These are phyloP conservation scores for Andrena marginata DNA, from an alignment of 2,888 invertebrate genomes.

Conservation along the genomic window DNA sequence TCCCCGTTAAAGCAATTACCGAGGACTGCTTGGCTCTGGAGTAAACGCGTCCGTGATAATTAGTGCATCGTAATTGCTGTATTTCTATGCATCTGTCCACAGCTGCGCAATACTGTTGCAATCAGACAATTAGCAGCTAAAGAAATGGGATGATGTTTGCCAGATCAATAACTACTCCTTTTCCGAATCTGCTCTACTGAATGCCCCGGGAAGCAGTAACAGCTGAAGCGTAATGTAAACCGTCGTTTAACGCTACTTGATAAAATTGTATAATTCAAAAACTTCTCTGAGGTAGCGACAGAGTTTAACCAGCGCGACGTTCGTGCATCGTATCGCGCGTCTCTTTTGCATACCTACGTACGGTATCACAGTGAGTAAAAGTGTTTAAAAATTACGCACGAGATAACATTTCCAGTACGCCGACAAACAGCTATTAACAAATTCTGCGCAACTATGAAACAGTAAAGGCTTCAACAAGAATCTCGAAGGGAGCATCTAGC, in stretches of 20 bases:
- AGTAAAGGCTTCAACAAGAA: conserved; percentile 34
- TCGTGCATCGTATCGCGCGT: neutral
- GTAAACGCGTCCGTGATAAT: neutral
- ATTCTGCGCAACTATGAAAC: conserved; percentile 37
- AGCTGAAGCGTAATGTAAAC: neutral
- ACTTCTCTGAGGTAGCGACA: neutral
- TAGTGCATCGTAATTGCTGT: neutral
- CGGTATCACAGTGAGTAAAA: conserved; percentile 2
- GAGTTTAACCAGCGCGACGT: conserved; percentile 27
- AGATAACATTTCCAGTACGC: conserved; percentile 26
- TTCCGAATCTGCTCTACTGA: neutral
- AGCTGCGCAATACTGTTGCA: neutral
- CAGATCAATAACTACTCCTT: conserved; percentile 20
- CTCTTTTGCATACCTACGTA: neutral
- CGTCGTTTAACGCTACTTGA: neutral
- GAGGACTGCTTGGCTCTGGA: neutral
- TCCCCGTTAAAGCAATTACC: neutral
- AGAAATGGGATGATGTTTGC: neutral
- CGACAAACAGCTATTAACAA: conserved; percentile 43
- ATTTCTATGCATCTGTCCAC: no score
- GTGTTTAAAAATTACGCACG: conserved; percentile 12
- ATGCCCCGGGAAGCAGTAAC: neutral
- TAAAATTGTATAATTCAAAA: conserved; percentile 11
- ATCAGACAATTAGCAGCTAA: neutral
- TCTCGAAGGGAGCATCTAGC: conserved; percentile 16